Conservation (phyloP, 2,113 vertebrate species). For the Lepus americanus region DNA sequence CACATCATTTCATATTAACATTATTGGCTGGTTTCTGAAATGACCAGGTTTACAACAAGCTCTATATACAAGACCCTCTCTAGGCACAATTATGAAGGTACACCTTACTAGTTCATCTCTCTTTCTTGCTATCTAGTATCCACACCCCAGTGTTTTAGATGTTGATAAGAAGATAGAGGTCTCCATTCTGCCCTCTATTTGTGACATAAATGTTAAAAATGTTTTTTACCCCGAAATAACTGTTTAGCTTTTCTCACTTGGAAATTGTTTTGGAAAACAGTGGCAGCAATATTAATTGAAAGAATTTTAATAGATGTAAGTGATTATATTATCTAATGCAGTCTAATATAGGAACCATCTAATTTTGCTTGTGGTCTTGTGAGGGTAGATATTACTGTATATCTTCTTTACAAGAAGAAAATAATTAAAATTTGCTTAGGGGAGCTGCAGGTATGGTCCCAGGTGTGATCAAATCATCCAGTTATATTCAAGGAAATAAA, state of each 20-base stretch:
- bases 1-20: constrained; percentile 4
- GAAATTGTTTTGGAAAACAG: background rate
- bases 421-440: background rate
- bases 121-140: background rate
- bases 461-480: background rate
- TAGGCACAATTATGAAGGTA: background rate
- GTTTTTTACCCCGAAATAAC: background rate
- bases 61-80: background rate
- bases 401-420: background rate
- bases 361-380: background rate
- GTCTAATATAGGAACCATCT: background rate
- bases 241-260: background rate
- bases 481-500: background rate
- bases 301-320: background rate
- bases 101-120: background rate
- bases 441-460: background rate
- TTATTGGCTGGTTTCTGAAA: background rate
- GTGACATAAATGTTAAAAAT: background rate
- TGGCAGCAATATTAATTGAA: constrained; percentile 21
- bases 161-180: background rate
- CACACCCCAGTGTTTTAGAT: background rate
- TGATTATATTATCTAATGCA: no score
- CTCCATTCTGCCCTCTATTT: background rate
- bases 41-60: background rate
- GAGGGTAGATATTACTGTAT: background rate